Evolutionary conservation across 2,797 vertebrate species (phyloP).

Genomic region (Xenentodon cancila): DNA sequence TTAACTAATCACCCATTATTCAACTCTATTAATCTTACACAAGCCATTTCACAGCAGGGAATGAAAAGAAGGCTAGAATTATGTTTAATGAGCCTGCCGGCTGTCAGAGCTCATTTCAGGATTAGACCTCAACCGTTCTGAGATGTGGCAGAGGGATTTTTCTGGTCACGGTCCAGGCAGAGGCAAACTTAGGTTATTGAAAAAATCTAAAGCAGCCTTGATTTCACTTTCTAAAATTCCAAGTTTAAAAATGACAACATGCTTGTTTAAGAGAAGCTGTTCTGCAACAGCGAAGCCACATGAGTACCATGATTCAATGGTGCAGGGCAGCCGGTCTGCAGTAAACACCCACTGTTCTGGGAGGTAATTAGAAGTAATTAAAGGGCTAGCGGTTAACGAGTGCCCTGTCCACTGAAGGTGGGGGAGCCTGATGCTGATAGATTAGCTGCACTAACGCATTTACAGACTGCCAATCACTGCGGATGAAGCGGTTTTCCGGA

Average conservation of each 20-base stretch:
- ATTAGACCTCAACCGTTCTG: slow-evolving; percentile 27
- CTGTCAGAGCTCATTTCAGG: slow-evolving; percentile 17
- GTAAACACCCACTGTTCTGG: slow-evolving; percentile 74
- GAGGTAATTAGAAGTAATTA: slow-evolving; percentile 84
- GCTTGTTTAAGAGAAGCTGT: slow-evolving; percentile 5
- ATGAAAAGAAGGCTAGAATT: slow-evolving; percentile 27
- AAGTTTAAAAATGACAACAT: not conserved
- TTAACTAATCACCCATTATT: slow-evolving; percentile 60
- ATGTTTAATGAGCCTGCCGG: slow-evolving; percentile 45
- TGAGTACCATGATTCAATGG: slow-evolving; percentile 41
- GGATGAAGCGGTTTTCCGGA: slow-evolving; percentile 82
- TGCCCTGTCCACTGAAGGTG: slow-evolving; percentile 66
- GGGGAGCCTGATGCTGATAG: slow-evolving; percentile 78
- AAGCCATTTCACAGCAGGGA: slow-evolving; percentile 30
- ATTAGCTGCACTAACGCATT: slow-evolving; percentile 78
- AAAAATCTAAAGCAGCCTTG: no score
- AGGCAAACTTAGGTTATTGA: no score
- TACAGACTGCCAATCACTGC: slow-evolving; percentile 81
- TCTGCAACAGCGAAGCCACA: slow-evolving; percentile 30
- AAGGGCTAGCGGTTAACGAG: slow-evolving; percentile 79
- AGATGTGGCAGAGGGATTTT: slow-evolving; percentile 4
- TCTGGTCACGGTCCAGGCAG: no score
- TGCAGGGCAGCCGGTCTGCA: slow-evolving; percentile 22
- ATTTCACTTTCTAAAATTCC: slow-evolving; percentile 1
- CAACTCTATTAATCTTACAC: slow-evolving; percentile 26